Evolutionary conservation across 2,113 vertebrate species (phyloP), one percentile per base, ranked within the genome.

Genomic region (Heliornis fulica): DNA sequence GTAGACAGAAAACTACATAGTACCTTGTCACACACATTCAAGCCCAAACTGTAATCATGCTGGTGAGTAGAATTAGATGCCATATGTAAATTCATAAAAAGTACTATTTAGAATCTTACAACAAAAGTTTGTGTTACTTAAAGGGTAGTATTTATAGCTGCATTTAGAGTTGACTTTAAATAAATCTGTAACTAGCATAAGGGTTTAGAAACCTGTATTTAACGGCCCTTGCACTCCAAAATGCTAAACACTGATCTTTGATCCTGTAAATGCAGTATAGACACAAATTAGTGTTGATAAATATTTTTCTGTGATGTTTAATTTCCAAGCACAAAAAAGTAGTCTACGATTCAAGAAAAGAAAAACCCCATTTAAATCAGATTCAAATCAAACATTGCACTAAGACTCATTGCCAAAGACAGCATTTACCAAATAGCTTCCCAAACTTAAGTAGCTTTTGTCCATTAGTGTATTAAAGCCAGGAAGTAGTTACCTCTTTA

Each of bases 401-500:
- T 60, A 23, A 79, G 61, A 41, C 31, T 76, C 17, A 22, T 2
- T 63, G 43, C 18, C 54, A 94, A n/a, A 34, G 29, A 76, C 23
- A 90, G 50, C 64, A 53, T 57, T 90, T 45, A 64, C 23, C 59
- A 79, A 87, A 1, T 50, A 74, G 20, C 46, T 80, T 88, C 41
- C 45, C 79, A 53, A 65, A 76, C 26, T 48, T 34, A 19, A 69
- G 70, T 9, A 74, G 60, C 31, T 65, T 54, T 51, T 64, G 25
- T n/a, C 76, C 4, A 0, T 31, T 21, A 74, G 14, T 6, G 7
- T 43, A 31, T 32, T 18, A 63, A 85, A 83, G 7, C 26, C 77
- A 7, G 23, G 31, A 88, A 70, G 57, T n/a, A 15, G n/a, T 97
- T 97, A 99, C 99, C 99, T 99, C 99, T 95, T 99, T 99, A 61